Evolutionary conservation across 2,113 vertebrate genomes (phyloP).

Genomic region (Vidua macroura): DNA sequence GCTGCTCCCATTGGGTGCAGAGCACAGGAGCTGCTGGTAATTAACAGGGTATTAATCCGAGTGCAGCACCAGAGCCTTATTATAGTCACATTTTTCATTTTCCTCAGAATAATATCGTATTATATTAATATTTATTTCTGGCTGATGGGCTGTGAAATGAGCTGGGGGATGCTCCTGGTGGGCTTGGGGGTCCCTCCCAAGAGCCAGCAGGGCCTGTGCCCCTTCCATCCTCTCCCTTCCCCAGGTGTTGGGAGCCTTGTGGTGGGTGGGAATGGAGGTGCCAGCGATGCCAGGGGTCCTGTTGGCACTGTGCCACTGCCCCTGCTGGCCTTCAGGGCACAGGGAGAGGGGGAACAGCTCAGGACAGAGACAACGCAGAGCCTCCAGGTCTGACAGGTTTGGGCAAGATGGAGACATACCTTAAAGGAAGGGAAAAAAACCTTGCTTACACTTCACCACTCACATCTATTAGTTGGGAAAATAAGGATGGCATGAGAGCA

Average conservation of each 20-base stretch:
- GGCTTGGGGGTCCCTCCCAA: background rate
- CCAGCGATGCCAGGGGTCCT: background rate
- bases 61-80: slow-evolving; percentile 19
- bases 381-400: background rate
- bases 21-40: slow-evolving; percentile 48
- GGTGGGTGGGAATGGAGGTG: background rate
- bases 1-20: background rate
- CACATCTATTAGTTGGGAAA: slow-evolving; percentile 10
- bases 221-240: background rate
- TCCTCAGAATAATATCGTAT: slow-evolving; percentile 50
- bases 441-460: background rate
- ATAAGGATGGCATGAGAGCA: background rate
- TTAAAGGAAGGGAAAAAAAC: background rate
- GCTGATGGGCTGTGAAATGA: slow-evolving; percentile 44
- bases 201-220: background rate
- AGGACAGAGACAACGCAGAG: fast-evolving
- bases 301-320: background rate
- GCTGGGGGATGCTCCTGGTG: background rate
- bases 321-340: fast-evolving
- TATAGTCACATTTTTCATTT: slow-evolving; percentile 64
- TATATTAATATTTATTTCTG: slow-evolving; percentile 69
- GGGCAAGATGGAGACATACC: background rate
- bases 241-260: fast-evolving
- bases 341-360: background rate
- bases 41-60: slow-evolving; percentile 52